Evolutionary conservation across 2,888 invertebrate genomes (phyloP).

Genomic region (Hololepta plana): DNA sequence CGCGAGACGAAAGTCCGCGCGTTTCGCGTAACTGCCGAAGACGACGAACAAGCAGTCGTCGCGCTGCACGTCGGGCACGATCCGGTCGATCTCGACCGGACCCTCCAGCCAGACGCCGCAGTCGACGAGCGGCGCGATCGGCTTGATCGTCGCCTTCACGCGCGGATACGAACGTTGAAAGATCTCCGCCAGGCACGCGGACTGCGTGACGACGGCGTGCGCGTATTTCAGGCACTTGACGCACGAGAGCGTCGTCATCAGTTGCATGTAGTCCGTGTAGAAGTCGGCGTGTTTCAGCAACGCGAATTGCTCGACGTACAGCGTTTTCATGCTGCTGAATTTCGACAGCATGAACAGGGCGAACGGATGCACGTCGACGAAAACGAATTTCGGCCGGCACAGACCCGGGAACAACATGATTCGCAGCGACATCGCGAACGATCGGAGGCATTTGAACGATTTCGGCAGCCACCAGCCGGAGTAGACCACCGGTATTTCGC

Average conservation of each 20-base stretch:
- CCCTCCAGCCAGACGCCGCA: conserved; percentile 19
- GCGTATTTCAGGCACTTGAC: conserved; percentile 19
- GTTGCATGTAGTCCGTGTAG: conserved; percentile 13
- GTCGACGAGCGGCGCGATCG: conserved; percentile 19
- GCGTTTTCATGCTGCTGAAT: conserved; percentile 16
- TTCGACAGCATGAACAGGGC: conserved; percentile 17
- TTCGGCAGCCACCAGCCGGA: conserved; percentile 20
- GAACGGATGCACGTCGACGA: conserved; percentile 18
- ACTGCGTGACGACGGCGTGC: conserved; percentile 20
- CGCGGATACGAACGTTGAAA: conserved; percentile 19
- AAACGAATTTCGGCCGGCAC: conserved; percentile 16
- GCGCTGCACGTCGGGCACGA: conserved; percentile 19
- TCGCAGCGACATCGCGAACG: conserved; percentile 17
- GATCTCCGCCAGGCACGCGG: conserved; percentile 17
- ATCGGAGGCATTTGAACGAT: conserved; percentile 12
- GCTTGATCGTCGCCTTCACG: conserved; percentile 12
- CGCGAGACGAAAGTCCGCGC: conserved; percentile 20
- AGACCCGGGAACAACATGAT: conserved; percentile 17
- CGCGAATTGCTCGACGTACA: conserved; percentile 16
- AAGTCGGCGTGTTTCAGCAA: conserved; percentile 10
- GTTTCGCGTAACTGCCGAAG: conserved; percentile 18
- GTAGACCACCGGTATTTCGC: conserved; percentile 14
- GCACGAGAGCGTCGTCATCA: conserved; percentile 16
- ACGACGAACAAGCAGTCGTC: conserved; percentile 18
- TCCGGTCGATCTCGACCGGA: conserved; percentile 17